Evolutionary conservation across 1,140 invertebrate species (phyloP), one percentile per base, ranked within the genome.

Genomic region (Calosoma granatense): DNA sequence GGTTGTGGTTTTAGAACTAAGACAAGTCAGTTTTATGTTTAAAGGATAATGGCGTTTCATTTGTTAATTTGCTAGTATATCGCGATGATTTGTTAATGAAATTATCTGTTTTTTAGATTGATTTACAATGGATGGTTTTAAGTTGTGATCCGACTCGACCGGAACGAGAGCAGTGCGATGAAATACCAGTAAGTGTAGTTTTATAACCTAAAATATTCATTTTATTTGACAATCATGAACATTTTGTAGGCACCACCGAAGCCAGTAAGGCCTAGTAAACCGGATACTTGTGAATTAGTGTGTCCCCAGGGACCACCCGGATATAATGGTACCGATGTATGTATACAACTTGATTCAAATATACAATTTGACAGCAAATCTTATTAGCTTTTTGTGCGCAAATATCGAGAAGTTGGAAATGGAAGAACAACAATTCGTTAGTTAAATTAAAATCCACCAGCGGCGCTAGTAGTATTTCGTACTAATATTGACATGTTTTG

Each of bases 121-220:
- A 90, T 66, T 70, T 90, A 22, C 87, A 90, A 77, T 88, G 84
- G 85, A 85, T 89, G 83, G 78, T 85, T 11, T 72, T 90, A 61
- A 85, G 82, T 63, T 90, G 87, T 69, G 86, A 90, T 71, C 83
- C 85, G n/a, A 78, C 79, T 1, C 76, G 79, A 65, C 82, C 84
- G 9, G 77, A 83, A 60, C 72, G 83, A 63, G 84, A 88, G 65
- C 78, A 70, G n/a, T 90, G 87, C 66, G 76, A 78, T 55, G 87
- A 89, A 70, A 64, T 89, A 36, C 83, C 81, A 51, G 79, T 82
- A 73, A 74, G 67, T 67, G 54, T 56, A 22, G 52, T 15, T 17
- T 39, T 20, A 59, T 58, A 36, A 2, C 12, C 23, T 41, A 4
- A 20, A 20, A 53, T 17, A 59, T 53, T 58, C 22, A 51, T 57